Base-by-base conservation (phyloP, 2,113 vertebrate genomes). In the Triplophysa rosa region DNA sequence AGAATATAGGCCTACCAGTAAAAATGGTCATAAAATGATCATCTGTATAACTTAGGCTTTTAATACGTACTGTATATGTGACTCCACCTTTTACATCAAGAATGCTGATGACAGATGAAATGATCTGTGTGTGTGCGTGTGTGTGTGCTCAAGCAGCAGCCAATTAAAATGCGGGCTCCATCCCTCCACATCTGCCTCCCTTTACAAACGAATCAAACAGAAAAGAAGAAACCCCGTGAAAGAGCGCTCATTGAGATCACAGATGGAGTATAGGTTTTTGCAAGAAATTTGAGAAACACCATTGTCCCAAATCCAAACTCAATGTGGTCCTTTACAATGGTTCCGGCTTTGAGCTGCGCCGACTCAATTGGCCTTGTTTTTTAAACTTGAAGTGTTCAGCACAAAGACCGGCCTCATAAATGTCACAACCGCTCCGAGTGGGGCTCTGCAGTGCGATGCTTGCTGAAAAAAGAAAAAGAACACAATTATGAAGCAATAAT, bases 271-370 rank as follows among this genome's bases (percentile, higher is more conserved):
- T 94, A 94, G 93, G 94, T 95, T 96, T 96, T 94, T 94, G 94
- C 93, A 88, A 91, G 95, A 96, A 95, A 96, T 96, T 95, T 95
- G 96, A 96, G 96, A 95, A 96, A 96, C 96, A 95, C 95, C 90
- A 95, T 97, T 97, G 95, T 97, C 93, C 94, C 88, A 93, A 95
- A 96, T 94, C 94, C 95, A 96, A 97, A 96, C 96, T 96, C 96
- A 95, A 94, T 94, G 95, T 94, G 94, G 95, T 94, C 87, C 87
- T 89, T 90, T 88, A 95, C 95, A 96, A 96, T 95, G 92, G 94
- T 84, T 89, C 89, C 88, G 89, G 91, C 95, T 96, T 96, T 96
- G 95, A 96, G 95, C 94, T 87, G 86, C 89, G 89, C 93, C 91
- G 93, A 94, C 94, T 95, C 94, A 94, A 96, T 96, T 93, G 94